Evolutionary conservation across 2,888 invertebrate species (phyloP), one percentile per base, ranked within the genome.

Genomic region (Phragmatobia fuliginosa): DNA sequence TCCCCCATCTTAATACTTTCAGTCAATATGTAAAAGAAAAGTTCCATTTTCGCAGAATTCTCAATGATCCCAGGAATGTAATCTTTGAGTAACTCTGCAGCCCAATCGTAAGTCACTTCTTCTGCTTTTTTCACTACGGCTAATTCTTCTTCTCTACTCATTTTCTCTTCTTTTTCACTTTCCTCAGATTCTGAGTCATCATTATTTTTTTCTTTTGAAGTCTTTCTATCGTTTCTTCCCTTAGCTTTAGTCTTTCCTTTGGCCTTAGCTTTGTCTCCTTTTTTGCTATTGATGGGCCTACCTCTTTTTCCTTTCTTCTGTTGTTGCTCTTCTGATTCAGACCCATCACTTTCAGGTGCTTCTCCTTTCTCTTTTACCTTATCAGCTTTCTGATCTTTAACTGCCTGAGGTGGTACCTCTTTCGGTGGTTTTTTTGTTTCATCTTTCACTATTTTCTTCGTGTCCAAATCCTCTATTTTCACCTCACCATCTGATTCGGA

Each of bases 31-130:
- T 97, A 97, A 91, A 99, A 98, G 85, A 99, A 97, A 61, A 99
- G 96, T 83, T 98, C 97, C 97, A 99, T 98, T 95, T 99, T 99
- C 2, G 98, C 98, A 4, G 99, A 98, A 87, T 98, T 98, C 86
- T 98, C 98, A 77, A 99, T 96, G 58, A 97, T 95, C n/a, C 98
- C 99, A 1, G 98, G 97, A 73, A 97, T 95, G 89, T 99, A 99
- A 80, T 97, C 97, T 91, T 97, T 98, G 87, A 98, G 96, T 64
- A 98, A 91, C 82, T 98, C 98, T 18, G 97, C 93, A 16, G 98
- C 98, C 98, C 98, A 98, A 87, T 98, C 98, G 83, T 98, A 98
- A 0, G 98, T 97, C 89, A 98, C 97, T 79, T 97, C 97, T 84
- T 97, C 97, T 79, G 97, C 97, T 87, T 97, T 97, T 88, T 97